These are phyloP conservation scores for Neoscelio sp. DNA, from an alignment of 2,888 invertebrate species.

Conservation along the genomic window DNA sequence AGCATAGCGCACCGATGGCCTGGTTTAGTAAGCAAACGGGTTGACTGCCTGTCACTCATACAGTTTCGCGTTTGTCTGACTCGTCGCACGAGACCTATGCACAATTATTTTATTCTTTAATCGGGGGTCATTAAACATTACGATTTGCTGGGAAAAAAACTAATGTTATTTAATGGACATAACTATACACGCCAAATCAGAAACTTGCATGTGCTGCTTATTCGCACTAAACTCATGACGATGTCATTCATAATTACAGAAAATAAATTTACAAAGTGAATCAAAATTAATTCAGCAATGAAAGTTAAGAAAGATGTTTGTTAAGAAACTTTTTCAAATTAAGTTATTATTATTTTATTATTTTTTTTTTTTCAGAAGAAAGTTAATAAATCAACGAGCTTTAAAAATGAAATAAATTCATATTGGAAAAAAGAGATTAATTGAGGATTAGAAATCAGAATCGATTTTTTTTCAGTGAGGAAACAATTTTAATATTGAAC, in stretches of 20 bases:
- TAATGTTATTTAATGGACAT: constrained; percentile 14
- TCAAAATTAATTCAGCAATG: not conserved
- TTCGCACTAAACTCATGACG: not conserved
- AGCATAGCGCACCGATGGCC: constrained; percentile 62
- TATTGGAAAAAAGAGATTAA: not conserved
- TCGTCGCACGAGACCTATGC: constrained; percentile 61
- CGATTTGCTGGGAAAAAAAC: constrained; percentile 30
- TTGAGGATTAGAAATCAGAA: constrained; percentile 14
- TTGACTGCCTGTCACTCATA: constrained; percentile 68
- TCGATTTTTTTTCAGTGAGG: not conserved
- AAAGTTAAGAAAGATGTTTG: no score
- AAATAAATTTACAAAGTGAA: constrained; percentile 11
- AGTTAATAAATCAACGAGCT: no score
- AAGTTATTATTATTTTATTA: no score
- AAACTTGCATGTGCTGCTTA: constrained; percentile 26
- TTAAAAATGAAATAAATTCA: no score
- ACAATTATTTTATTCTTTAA: constrained; percentile 61
- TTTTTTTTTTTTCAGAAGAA: no score
- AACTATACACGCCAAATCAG: constrained; percentile 27
- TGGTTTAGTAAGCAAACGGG: constrained; percentile 68
- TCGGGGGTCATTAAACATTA: constrained; percentile 58
- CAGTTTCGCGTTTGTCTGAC: constrained; percentile 60
- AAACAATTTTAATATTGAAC: no score
- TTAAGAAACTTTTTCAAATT: no score
- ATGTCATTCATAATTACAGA: constrained; percentile 5